Evolutionary conservation across 1,140 invertebrate genomes (phyloP), one percentile per base, ranked within the genome.

Genomic region (Propsilocerus akamusi): DNA sequence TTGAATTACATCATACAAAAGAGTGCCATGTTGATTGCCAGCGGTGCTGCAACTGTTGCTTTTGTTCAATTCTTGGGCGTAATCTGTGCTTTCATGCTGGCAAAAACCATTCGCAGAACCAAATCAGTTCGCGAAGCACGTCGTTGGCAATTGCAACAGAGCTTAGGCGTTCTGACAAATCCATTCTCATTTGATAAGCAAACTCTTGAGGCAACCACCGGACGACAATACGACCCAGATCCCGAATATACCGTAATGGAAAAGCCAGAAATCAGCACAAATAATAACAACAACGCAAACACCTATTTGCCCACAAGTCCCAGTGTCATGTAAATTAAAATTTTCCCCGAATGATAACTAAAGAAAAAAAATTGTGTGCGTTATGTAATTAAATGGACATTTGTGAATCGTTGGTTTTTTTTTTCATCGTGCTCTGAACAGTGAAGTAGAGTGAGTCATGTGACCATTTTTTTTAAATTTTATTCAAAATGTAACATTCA

Each of bases 31-130:
- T 69, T 86, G 37, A 68, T 88, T 46, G 83, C 79, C n/a, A 83
- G 81, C 20, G 82, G 83, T 8, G 83, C 83, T 23, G 71, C 86
- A 53, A 83, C 82, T 11, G 82, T 90, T 53, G 80, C 83, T 26
- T 76, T 86, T 57, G 78, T 88, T 57, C 82, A 84, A 83, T 62
- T 91, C 32, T 72, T 90, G 55, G 89, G 88, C 48, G 81, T 92
- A 17, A 72, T 88, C 50, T 91, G 89, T 58, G 83, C 88, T 4
- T 83, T 83, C 61, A 84, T 85, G 66, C 65, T 94, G 59, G 87
- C 82, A 46, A 78, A 78, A 56, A 78, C 83, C 0, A 81, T 94
- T 56, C 77, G 85, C 53, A 78, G 79, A 56, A 80, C 88, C 53
- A 86, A 86, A 59, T 77, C 74, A 1, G 76, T 82, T 53, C 72